phyloP scores from a whole-genome alignment of 1,140 invertebrate species.

The Onthophagus taurus region DNA sequence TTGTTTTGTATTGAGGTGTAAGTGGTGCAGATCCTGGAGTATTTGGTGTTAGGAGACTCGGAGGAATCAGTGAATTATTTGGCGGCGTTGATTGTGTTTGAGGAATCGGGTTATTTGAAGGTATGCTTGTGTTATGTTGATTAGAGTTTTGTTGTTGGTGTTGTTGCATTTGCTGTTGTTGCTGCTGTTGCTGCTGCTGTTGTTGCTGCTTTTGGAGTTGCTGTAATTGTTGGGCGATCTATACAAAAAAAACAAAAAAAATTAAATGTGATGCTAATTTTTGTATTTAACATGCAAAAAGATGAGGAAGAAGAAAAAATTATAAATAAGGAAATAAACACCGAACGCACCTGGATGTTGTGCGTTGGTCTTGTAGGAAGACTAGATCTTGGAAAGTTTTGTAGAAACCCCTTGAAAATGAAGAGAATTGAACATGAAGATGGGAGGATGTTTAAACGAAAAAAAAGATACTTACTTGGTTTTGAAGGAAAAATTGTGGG shows the following conservation, averaged over 20 bases:
- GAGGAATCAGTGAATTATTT: slow-evolving; percentile 34
- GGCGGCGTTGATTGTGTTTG: slow-evolving; percentile 35
- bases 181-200: slow-evolving; percentile 37
- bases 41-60: slow-evolving; percentile 44
- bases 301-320: neutral
- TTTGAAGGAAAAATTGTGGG: slow-evolving; percentile 67
- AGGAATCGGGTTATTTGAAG: slow-evolving; percentile 39
- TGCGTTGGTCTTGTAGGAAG: slow-evolving; percentile 33
- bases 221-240: slow-evolving; percentile 70
- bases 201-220: slow-evolving; percentile 57
- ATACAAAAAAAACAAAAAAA: slow-evolving; percentile 47
- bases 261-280: neutral
- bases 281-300: neutral
- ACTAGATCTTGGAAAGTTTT: slow-evolving; percentile 34
- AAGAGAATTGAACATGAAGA: too few species aligned
- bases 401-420: slow-evolving; percentile 35
- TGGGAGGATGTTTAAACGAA: too few species aligned
- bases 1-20: slow-evolving; percentile 42
- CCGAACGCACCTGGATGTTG: slow-evolving; percentile 33
- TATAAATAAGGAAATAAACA: slow-evolving; percentile 5
- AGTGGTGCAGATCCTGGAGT: slow-evolving; percentile 48
- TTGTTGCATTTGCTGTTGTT: slow-evolving; percentile 38
- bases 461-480: slow-evolving; percentile 51
- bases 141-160: slow-evolving; percentile 43
- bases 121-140: slow-evolving; percentile 41